Evolutionary conservation across 2,888 invertebrate species (phyloP), one percentile per base, ranked within the genome.

Genomic region (Subacronicta megacephala): DNA sequence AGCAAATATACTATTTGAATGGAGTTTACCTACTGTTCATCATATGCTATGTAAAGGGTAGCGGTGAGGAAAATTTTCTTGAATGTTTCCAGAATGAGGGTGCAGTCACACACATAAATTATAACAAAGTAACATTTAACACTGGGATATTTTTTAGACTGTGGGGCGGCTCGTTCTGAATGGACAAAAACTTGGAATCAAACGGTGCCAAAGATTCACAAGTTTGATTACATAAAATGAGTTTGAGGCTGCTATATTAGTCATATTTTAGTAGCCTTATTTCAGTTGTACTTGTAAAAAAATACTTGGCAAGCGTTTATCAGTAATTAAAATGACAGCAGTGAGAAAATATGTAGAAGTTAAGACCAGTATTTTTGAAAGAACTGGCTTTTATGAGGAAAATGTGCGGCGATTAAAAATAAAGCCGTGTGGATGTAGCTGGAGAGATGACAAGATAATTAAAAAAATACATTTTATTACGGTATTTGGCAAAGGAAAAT

Each of bases 81-180:
- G 56, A 76, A 79, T 73, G 63, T 82, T 78, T 80, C 78, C 80
- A 82, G 80, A 83, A 81, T 75, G 73, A 67, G 56, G 67, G 56
- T 78, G 71, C 77, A 77, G 71, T 75, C 36, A 60, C 64, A 63
- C 44, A 65, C 71, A 78, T 81, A 78, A 83, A 80, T 81, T 83
- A 75, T 54, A 56, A n/a, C 16, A 36, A 49, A 54, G 62, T 59
- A 62, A 61, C 53, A 54, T 72, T 72, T 70, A 56, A 54, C 56
- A 51, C 52, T 46, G 35, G 13, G 43, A 37, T 42, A 12, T 18
- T n/a, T n/a, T 9, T 16, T 17, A 55, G 46, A 20, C 46, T 50
- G 6, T 0, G 18, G 18, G 18, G 46, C 53, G 51, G 35, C 38
- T 35, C 26, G 26, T n/a, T n/a, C n/a, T 52, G 51, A 66, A 63